Evolutionary conservation across 1,140 invertebrate species (phyloP), one percentile per base, ranked within the genome.

Genomic region (Papilio dardanus): DNA sequence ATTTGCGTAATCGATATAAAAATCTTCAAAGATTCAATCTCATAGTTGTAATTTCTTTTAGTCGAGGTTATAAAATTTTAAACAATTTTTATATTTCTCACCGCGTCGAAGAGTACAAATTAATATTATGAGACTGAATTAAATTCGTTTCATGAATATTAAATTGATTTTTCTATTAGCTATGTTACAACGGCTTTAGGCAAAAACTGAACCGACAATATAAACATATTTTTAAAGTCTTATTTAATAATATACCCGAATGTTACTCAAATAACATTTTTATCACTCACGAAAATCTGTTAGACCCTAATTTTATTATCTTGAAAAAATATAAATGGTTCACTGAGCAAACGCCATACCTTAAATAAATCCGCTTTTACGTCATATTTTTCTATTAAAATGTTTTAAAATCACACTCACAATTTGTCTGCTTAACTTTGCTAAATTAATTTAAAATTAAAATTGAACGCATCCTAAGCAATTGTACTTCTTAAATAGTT

Each of bases 61-160:
- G 50, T 54, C 50, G 50, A 54, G 50, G 50, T 54, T 54, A 54
- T 54, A 54, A 54, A 54, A 21, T 54, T 6, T 5, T 24, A 24
- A 54, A 54, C 50, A 54, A 54, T 54, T 54, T n/a, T 54, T 54
- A 24, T 54, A 24, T 54, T 54, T 54, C 16, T 50, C n/a, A 8
- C 19, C 50, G 19, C 50, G 8, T 54, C 24, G 24, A 21, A 54
- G 50, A 19, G 50, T 54, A 54, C 50, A 54, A 54, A 54, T 54
- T 54, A 54, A 54, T 54, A 54, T 54, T 21, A 54, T 12, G 21
- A 21, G 50, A 1, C 0, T 24, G 19, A 24, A 54, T 54, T 54
- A 24, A 54, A 54, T 21, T 54, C 21, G 19, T 54, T 21, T 54
- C 8, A 24, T 7, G 21, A 54, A 54, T 54, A 54, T 1, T 46